Evolutionary conservation across 2,797 vertebrate species (phyloP), one percentile per base, ranked within the genome.

Genomic region (Lithobates pipiens): DNA sequence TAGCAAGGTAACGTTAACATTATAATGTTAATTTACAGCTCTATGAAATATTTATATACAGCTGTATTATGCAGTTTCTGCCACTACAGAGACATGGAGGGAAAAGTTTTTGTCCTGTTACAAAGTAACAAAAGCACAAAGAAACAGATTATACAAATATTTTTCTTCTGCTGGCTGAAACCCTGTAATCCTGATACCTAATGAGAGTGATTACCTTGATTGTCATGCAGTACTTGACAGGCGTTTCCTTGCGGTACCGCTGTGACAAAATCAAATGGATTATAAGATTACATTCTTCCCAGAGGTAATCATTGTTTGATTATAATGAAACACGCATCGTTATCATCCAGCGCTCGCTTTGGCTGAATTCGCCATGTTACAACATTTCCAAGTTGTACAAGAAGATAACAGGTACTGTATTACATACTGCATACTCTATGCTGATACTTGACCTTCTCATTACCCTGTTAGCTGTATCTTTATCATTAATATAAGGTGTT

Each of bases 221-320:
- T 88, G 85, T 63, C 80, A 77, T 21, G 36, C 34, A 88, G 68
- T 69, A 50, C 13, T 77, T 72, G 27, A 87, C 84, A 90, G 75
- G n/a, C 78, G 77, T 89, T 88, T 77, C 65, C 81, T 83, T 78
- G 57, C 54, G 88, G 68, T n/a, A 79, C 7, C 6, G 54, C 72
- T 91, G 81, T 86, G 77, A 80, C 44, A 88, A 88, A 89, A 89
- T 80, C 75, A 81, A 85, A 61, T n/a, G 82, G 68, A 88, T 89
- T 89, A 78, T 39, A 78, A 80, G 75, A 5, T 90, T 88, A 75
- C 75, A 46, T 83, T 75, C 44, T 74, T 88, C 83, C 75, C 89
- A 82, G 68, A 89, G 67, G 77, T 85, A 89, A 90, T 86, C 85
- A 82, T 68, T 89, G 80, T 89, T 87, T 83, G 76, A 88, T 77